Conservation (phyloP, 2,888 invertebrate genomes). For the Acanthosepion pharaonis region DNA sequence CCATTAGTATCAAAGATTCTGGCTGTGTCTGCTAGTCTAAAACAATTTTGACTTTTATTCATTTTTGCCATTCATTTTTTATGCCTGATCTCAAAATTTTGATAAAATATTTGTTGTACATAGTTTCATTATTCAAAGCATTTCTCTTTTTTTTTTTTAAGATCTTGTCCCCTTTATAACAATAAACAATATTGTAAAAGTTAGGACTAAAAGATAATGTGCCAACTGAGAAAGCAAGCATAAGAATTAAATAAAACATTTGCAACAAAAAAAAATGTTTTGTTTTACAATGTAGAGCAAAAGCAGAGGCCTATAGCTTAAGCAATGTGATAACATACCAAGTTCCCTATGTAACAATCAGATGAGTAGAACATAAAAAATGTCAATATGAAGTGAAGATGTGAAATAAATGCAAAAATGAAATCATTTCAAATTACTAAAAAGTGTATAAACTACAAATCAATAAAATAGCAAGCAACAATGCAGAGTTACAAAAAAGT, state of each 20-base stretch:
- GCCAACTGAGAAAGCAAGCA: background rate
- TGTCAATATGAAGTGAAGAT: background rate
- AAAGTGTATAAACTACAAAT: constrained; percentile 2
- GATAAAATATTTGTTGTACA: too few species aligned
- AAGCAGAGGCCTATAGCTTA: background rate
- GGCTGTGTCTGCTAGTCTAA: too few species aligned
- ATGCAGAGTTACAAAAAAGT: background rate
- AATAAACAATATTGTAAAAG: too few species aligned
- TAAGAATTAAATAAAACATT: background rate
- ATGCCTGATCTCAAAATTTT: too few species aligned
- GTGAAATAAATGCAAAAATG: background rate
- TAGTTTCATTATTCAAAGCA: too few species aligned
- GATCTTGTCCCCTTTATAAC: too few species aligned
- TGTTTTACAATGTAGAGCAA: constrained; percentile 45
- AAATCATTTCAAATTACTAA: background rate
- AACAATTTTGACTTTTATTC: too few species aligned
- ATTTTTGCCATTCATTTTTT: too few species aligned
- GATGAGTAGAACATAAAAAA: background rate
- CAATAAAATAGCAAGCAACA: constrained; percentile 4
- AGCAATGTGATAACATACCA: background rate
- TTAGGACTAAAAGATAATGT: background rate
- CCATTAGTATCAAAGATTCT: too few species aligned
- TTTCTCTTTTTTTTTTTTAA: too few species aligned
- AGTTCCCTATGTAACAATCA: background rate
- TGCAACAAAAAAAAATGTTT: background rate